Percentiles rank a stretch among this genome's conserved stretches.
These are phyloP conservation scores for Oreocharis arfaki DNA, from an alignment of 2,113 vertebrate genomes.

Conservation along the genomic window DNA sequence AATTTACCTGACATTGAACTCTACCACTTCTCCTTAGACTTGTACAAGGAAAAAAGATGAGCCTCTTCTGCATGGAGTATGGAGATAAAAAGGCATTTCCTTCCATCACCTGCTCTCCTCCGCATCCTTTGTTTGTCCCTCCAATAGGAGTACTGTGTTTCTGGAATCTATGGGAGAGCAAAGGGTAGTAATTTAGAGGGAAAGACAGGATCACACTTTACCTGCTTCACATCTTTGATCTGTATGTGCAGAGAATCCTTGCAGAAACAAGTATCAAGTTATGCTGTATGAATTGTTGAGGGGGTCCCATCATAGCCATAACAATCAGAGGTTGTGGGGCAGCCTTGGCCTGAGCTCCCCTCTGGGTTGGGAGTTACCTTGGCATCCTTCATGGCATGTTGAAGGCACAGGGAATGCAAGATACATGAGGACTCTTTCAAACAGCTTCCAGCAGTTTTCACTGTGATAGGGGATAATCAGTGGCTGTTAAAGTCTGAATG, in stretches of 20 bases:
- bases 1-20: neutral
- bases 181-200: neutral
- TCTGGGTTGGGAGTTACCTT: neutral
- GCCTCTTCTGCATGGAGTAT: neutral
- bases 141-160: neutral
- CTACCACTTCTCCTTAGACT: neutral
- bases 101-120: neutral
- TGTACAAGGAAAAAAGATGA: neutral
- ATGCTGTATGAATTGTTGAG: neutral
- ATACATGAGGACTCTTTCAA: neutral
- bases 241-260: neutral
- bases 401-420: neutral
- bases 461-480: constrained; percentile 13
- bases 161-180: neutral
- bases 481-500: constrained; percentile 2
- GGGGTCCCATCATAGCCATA: neutral
- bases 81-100: neutral
- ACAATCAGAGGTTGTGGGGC: neutral
- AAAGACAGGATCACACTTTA: neutral
- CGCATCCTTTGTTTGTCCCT: neutral
- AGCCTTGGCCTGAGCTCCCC: neutral
- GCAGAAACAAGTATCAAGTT: neutral
- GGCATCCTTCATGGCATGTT: rapidly evolving
- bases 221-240: neutral
- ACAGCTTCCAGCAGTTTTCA: neutral